Percentiles rank a stretch among this genome's conserved stretches.
Conservation (phyloP, 2,888 invertebrate species). For the Drosophila seclusa region DNA sequence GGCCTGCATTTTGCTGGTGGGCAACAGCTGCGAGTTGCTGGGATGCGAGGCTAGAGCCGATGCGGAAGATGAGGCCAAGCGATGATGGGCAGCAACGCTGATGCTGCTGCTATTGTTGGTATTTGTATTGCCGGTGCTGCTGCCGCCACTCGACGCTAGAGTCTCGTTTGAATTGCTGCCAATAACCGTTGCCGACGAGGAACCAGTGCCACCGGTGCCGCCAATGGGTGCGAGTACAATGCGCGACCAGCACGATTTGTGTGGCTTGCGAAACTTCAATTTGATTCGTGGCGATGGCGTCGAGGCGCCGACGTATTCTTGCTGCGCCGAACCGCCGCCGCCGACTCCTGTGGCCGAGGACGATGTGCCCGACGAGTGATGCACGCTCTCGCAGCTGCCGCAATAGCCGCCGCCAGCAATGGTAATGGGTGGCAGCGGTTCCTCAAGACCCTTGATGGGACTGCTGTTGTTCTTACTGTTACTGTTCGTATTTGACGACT, state of each 20-base stretch:
- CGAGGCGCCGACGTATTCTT: slow-evolving; percentile 65
- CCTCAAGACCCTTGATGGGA: slow-evolving; percentile 29
- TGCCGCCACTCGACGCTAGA: slow-evolving; percentile 75
- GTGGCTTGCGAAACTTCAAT: slow-evolving; percentile 84
- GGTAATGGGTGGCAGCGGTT: slow-evolving; percentile 51
- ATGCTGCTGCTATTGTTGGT: slow-evolving; percentile 77
- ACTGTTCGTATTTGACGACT: slow-evolving; percentile 4
- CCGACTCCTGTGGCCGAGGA: slow-evolving; percentile 59
- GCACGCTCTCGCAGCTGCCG: slow-evolving; percentile 82
- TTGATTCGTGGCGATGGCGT: slow-evolving; percentile 85
- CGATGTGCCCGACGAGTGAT: slow-evolving; percentile 74
- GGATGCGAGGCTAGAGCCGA: slow-evolving; percentile 80
- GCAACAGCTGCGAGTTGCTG: slow-evolving; percentile 85
- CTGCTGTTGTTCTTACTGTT: slow-evolving; percentile 14
- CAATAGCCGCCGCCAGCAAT: slow-evolving; percentile 64
- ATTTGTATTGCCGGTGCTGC: slow-evolving; percentile 77
- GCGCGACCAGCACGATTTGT: slow-evolving; percentile 84
- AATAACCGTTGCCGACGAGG: slow-evolving; percentile 71
- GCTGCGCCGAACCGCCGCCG: slow-evolving; percentile 21
- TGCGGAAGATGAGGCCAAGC: slow-evolving; percentile 78
- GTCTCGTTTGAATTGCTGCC: slow-evolving; percentile 83
- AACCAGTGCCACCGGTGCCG: slow-evolving; percentile 46
- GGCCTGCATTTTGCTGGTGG: slow-evolving; percentile 92
- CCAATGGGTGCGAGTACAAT: slow-evolving; percentile 81
- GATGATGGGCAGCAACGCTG: slow-evolving; percentile 76